Percentiles rank a stretch among this genome's conserved stretches.
Conservation (phyloP, 2,797 vertebrate species). For the Eleutherodactylus coqui region DNA sequence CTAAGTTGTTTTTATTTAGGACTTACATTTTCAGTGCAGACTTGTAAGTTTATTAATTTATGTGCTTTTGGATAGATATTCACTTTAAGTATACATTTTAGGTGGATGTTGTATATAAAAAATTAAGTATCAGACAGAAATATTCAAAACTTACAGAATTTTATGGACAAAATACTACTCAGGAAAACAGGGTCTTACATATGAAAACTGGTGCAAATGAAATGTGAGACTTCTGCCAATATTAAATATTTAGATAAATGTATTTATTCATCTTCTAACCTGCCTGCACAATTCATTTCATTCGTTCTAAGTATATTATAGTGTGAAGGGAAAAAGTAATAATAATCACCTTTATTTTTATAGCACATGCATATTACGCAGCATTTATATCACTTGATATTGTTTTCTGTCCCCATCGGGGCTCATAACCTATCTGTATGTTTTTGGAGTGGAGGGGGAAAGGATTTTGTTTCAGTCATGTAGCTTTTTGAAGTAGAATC, state of each 20-base stretch:
- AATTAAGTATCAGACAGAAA: background rate
- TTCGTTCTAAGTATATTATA: background rate
- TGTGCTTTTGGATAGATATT: background rate
- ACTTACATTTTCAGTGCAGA: background rate
- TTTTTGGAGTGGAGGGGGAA: no score
- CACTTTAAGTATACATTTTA: background rate
- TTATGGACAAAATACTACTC: background rate
- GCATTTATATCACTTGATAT: no score
- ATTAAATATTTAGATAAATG: slow-evolving; percentile 5
- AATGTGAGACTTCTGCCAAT: background rate
- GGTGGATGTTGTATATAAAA: background rate
- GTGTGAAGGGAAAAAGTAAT: background rate
- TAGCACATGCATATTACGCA: no score
- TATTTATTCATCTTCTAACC: background rate
- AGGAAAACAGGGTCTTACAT: background rate
- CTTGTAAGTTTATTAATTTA: background rate
- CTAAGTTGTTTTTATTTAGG: background rate
- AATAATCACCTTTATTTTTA: no score
- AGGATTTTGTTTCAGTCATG: background rate
- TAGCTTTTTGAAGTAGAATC: background rate
- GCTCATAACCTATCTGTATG: no score
- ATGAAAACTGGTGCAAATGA: background rate
- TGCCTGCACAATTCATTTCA: background rate
- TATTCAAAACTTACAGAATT: background rate
- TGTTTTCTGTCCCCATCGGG: no score